These are phyloP conservation scores for Drosophila novamexicana DNA, from an alignment of 1,140 invertebrate species.

Conservation along the genomic window DNA sequence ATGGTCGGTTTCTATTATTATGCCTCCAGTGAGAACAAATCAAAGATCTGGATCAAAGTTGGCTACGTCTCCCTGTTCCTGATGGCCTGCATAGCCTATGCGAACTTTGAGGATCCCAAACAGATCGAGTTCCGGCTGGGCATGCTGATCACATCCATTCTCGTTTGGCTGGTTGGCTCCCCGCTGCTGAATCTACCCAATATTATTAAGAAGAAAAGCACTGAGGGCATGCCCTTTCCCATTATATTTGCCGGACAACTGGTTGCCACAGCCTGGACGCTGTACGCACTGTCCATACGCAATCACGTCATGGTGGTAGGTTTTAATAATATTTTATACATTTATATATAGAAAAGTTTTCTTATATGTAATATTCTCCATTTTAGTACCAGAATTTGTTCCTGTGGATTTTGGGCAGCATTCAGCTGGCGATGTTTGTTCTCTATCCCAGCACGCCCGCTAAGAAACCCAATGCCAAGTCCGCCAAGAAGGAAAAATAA, in stretches of 20 bases:
- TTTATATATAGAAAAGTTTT: not conserved
- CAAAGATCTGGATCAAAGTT: slow-evolving; percentile 86
- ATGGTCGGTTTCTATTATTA: slow-evolving; percentile 88
- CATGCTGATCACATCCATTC: slow-evolving; percentile 88
- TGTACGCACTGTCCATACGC: slow-evolving; percentile 91
- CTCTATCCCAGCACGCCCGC: slow-evolving; percentile 86
- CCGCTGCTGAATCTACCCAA: slow-evolving; percentile 89
- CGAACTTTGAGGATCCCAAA: slow-evolving; percentile 87
- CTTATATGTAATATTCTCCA: not conserved
- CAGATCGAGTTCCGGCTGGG: slow-evolving; percentile 89
- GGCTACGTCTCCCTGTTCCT: slow-evolving; percentile 86
- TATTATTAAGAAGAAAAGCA: slow-evolving; percentile 90
- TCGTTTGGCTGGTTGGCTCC: slow-evolving; percentile 88
- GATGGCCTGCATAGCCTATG: slow-evolving; percentile 87
- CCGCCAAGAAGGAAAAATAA: slow-evolving; percentile 64
- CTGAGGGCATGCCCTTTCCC: slow-evolving; percentile 92
- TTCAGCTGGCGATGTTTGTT: slow-evolving; percentile 88
- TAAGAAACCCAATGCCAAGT: slow-evolving; percentile 84
- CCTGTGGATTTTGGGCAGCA: slow-evolving; percentile 86
- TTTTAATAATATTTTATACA: slow-evolving; percentile 31
- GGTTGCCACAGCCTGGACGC: slow-evolving; percentile 90
- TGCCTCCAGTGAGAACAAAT: slow-evolving; percentile 85
- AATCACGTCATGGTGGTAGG: slow-evolving; percentile 92
- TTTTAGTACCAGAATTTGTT: slow-evolving; percentile 90
- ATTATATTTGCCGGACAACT: slow-evolving; percentile 91